Evolutionary conservation across 2,113 vertebrate species (phyloP), one percentile per base, ranked within the genome.

Genomic region (Dasyornis broadbenti): DNA sequence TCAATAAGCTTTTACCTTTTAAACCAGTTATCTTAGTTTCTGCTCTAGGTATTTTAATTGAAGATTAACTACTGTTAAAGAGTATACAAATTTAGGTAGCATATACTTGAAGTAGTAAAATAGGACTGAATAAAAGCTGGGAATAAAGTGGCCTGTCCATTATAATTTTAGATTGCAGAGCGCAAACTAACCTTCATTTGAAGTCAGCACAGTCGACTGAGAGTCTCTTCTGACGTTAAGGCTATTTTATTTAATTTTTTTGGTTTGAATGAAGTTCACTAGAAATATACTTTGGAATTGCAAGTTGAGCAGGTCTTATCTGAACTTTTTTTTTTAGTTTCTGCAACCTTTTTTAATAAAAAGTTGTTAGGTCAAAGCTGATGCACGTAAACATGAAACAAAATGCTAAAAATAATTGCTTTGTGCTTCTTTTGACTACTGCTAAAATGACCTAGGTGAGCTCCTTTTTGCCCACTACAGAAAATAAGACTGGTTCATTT

Each of bases 31-130:
- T 98, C 98, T 92, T 95, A 85, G 97, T 98, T 98, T 98, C 97
- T 98, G 98, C 98, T 98, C 97, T 96, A 95, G 97, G 98, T 98
- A 98, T 98, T 98, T 98, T 98, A 98, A 98, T 98, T 98, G 97
- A 97, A 98, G 98, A 98, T 97, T 98, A 98, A 98, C 96, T 97
- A 90, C 97, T 96, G 92, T 98, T 98, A 97, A 98, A 98, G 95
- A 97, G 97, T 97, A 93, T 97, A 96, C 96, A 97, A 96, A 95
- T 97, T 96, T 94, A 96, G 95, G 93, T 96, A 93, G 92, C 95
- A 69, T 96, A 89, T 92, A 89, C 93, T 95, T 93, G 90, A 92
- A 94, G 88, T 84, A 86, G 95, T 97, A 95, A 96, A 96, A 97
- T 95, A 91, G 92, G 76, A 76, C 87, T 86, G 91, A 94, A 94